Evolutionary conservation across 2,888 invertebrate species (phyloP).

Genomic region (Sclerodermus sp.): DNA sequence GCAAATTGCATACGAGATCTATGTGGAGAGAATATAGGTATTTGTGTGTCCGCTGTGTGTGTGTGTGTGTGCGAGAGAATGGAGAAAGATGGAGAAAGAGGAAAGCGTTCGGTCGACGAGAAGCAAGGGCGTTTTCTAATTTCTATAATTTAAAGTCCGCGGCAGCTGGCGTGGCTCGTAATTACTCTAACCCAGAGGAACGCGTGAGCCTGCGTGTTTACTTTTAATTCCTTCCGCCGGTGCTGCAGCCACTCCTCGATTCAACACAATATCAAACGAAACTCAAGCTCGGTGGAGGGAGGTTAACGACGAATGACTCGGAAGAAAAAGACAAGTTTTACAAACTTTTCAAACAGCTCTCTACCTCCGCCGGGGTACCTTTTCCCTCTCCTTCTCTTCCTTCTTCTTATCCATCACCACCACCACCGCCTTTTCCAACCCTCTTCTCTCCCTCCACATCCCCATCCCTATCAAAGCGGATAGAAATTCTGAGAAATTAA

Average conservation of each 20-base stretch:
- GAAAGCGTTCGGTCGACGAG: constrained; percentile 18
- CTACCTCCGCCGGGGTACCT: constrained; percentile 14
- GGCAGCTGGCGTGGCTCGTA: constrained; percentile 56
- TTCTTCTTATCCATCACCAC: not conserved
- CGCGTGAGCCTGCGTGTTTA: constrained; percentile 51
- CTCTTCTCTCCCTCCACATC: constrained; percentile 12
- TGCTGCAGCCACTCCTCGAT: constrained; percentile 32
- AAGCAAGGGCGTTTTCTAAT: constrained; percentile 53
- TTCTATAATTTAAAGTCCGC: constrained; percentile 57
- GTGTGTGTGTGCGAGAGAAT: not conserved
- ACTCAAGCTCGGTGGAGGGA: constrained; percentile 12
- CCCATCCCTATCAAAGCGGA: constrained; percentile 3
- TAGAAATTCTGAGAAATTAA: constrained; percentile 41
- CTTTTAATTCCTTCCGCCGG: constrained; percentile 45
- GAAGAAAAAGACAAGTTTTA: constrained; percentile 8
- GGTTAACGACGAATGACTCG: constrained; percentile 21
- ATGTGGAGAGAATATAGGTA: too few relatives aligned
- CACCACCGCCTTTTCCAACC: constrained; percentile 6
- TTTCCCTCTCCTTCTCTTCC: constrained; percentile 16
- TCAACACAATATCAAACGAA: constrained; percentile 38
- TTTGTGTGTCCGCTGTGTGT: too few relatives aligned
- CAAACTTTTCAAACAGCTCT: constrained; percentile 22
- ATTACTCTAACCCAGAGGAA: constrained; percentile 57
- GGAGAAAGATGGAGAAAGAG: constrained; percentile 8
- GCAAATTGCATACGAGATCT: too few relatives aligned